Base-by-base conservation (phyloP, 1,140 invertebrate genomes). In the Drosophila ambigua region DNA sequence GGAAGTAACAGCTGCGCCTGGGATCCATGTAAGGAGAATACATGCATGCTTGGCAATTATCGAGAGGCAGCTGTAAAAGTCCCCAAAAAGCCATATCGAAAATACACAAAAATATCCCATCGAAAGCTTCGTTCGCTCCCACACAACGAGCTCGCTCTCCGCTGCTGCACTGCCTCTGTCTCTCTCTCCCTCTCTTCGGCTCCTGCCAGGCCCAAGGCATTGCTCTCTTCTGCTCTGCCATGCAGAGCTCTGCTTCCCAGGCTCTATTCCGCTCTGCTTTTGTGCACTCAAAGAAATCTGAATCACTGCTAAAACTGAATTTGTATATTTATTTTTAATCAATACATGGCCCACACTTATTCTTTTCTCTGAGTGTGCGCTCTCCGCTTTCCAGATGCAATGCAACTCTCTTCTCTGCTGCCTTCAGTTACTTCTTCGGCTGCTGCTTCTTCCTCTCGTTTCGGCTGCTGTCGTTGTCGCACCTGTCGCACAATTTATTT, bases 401-500 rank as follows among this genome's bases (percentile, higher is more conserved):
- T 63, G 41, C 60, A 45, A 64, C 39, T 69, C 31, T 44, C n/a
- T 35, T 3, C 23, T 20, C 20, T 20, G 31, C 35, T 39, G 35
- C 35, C 50, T 39, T 50, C 35, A 13, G 13, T 26, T 59, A 49
- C 11, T 43, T 43, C 43, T 53, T 24, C 57, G 44, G 52, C 49
- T 39, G 3, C 9, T 35, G 11, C 35, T 6, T 20, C 31, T 46
- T 28, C 51, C 24, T 73, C 23, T 59, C 55, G 46, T 57, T 61
- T 63, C 65, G 75, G 52, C 62, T 77, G 80, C 78, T 76, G 78
- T 73, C 72, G 65, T 78, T 68, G 83, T 87, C 83, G 83, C 82
- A 87, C 82, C 82, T 87, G 82, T 87, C 82, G 82, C 82, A 87
- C 83, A 87, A 87, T 87, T 87, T 87, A 87, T 87, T 87, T 87